Evolutionary conservation across 1,140 invertebrate species (phyloP).

Genomic region (Whitmania pigra): DNA sequence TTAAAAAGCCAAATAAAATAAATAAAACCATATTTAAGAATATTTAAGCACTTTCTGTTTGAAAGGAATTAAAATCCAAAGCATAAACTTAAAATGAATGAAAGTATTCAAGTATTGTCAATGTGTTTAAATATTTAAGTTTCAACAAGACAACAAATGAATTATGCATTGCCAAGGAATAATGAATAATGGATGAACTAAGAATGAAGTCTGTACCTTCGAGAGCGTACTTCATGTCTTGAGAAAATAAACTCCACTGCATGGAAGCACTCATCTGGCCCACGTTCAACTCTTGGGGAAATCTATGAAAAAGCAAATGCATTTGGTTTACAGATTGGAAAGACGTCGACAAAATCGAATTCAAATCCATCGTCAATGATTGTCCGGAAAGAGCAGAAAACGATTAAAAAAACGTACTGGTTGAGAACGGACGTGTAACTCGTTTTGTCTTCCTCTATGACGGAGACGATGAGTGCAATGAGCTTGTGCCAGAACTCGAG

Average conservation of each 20-base stretch:
- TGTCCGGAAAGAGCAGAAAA: background rate
- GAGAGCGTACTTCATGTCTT: constrained; percentile 93
- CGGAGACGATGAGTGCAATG: constrained; percentile 89
- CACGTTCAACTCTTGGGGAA: constrained; percentile 52
- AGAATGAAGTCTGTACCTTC: constrained; percentile 48
- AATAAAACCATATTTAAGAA: no score
- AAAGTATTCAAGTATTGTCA: no score
- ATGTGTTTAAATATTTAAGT: no score
- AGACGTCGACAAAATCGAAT: background rate
- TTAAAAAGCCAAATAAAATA: no score
- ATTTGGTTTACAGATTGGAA: background rate
- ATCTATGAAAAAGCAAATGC: constrained; percentile 38
- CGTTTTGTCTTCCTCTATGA: constrained; percentile 96
- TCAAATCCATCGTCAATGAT: background rate
- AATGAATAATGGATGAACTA: constrained; percentile 14
- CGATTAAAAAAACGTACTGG: constrained; percentile 51
- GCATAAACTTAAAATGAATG: no score
- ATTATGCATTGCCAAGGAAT: no score
- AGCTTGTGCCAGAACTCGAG: constrained; percentile 98
- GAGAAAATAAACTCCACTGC: constrained; percentile 91
- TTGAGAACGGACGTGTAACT: constrained; percentile 96
- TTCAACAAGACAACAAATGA: no score
- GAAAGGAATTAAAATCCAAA: no score
- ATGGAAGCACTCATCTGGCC: constrained; percentile 82
- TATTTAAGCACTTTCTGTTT: no score